phyloP scores from a whole-genome alignment of 2,113 vertebrate genomes.

The Serilophus lunatus region DNA sequence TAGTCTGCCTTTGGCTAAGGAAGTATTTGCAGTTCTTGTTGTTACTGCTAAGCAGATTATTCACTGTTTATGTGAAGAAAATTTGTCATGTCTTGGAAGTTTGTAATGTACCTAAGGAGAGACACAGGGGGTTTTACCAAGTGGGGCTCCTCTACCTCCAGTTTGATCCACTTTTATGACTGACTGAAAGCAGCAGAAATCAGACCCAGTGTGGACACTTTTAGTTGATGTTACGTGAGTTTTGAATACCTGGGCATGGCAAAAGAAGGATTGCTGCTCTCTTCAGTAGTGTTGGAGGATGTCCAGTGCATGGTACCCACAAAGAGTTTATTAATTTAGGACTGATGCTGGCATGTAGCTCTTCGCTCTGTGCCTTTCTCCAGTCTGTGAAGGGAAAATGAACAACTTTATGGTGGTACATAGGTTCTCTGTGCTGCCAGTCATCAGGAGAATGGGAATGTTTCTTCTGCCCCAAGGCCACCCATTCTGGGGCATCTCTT shows the following conservation, averaged over 20 bases:
- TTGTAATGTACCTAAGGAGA: not conserved
- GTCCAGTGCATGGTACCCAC: not conserved
- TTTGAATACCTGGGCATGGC: not conserved
- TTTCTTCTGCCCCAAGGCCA: not conserved
- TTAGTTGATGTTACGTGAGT: not conserved
- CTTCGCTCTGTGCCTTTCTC: not conserved
- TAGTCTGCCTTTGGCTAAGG: constrained; percentile 19
- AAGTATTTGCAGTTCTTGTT: constrained; percentile 32
- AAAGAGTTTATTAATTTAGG: not conserved
- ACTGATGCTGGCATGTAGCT: not conserved
- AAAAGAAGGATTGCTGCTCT: not conserved
- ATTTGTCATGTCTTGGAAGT: not conserved
- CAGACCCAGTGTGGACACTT: not conserved
- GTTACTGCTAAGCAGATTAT: constrained; percentile 13
- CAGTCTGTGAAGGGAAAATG: not conserved
- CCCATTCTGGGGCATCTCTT: not conserved
- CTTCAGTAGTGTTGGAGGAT: not conserved
- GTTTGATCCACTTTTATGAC: not conserved
- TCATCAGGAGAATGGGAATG: not conserved
- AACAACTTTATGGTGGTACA: not conserved
- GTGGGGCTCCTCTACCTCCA: not conserved
- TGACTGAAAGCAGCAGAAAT: not conserved
- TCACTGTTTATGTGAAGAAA: not conserved
- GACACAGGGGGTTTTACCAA: not conserved
- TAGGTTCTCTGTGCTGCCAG: not conserved